A percentile compares a stretch with the other conserved stretches of the same genome.
phyloP scores from a whole-genome alignment of 1,140 invertebrate species.

The Macrostomum lignano region DNA sequence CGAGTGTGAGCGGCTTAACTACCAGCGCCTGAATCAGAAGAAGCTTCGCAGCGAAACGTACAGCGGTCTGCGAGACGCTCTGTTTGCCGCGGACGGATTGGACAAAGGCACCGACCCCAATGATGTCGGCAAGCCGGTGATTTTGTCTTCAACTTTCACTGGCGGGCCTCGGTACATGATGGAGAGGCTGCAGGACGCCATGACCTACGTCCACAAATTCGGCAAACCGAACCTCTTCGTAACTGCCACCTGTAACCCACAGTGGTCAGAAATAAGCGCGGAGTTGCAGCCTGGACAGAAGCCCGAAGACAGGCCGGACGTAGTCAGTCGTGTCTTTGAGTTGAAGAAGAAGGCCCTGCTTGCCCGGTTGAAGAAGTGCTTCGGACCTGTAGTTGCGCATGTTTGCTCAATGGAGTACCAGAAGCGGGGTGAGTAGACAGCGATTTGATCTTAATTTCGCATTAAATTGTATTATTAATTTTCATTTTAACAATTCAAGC shows the following conservation, averaged over 20 bases:
- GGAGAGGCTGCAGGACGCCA: too few species aligned
- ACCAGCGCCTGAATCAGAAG: constrained; percentile 11
- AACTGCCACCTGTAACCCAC: constrained; percentile 30
- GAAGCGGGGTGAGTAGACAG: constrained; percentile 29
- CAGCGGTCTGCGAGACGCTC: too few species aligned
- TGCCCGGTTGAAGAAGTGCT: constrained; percentile 14
- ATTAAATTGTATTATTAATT: too few species aligned
- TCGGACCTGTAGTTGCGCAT: constrained; percentile 15
- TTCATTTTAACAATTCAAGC: too few species aligned
- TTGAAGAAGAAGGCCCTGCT: constrained; percentile 29
- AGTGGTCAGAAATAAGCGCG: constrained; percentile 26
- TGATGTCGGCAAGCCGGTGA: constrained; percentile 16
- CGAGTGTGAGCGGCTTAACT: constrained; percentile 13
- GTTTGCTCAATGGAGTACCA: constrained; percentile 30
- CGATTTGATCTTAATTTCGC: too few species aligned
- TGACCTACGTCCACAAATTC: too few species aligned
- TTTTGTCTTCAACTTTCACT: constrained; percentile 23
- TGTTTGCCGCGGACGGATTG: constrained; percentile 9
- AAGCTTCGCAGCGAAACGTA: too few species aligned
- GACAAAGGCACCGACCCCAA: constrained; percentile 5
- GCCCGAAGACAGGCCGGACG: constrained; percentile 20
- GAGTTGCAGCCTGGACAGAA: constrained; percentile 12
- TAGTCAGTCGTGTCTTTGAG: constrained; percentile 28
- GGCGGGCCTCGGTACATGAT: too few species aligned
- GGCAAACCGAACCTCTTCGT: constrained; percentile 27